A percentile compares a stretch with the other conserved stretches of the same genome.
phyloP scores from a whole-genome alignment of 2,113 vertebrate species.

The Tachysurus vachellii region DNA sequence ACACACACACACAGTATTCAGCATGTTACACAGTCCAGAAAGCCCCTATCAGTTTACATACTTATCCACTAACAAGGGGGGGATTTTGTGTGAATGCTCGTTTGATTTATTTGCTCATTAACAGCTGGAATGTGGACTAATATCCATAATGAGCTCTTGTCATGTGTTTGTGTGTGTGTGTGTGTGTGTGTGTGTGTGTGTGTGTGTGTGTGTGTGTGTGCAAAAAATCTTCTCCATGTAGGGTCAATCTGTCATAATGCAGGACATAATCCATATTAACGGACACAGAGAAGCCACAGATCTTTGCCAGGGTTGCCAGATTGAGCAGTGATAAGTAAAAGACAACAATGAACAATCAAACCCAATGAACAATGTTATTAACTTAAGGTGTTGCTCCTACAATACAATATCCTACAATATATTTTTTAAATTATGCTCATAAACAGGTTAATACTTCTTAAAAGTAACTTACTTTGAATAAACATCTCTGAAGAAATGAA shows the following conservation, averaged over 20 bases:
- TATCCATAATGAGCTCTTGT: neutral
- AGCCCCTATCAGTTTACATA: slow-evolving; percentile 19
- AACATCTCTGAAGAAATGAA: no score
- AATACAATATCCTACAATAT: no score
- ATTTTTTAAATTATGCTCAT: no score
- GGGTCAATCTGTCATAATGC: neutral
- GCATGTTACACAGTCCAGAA: slow-evolving; percentile 24
- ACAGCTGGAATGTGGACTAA: slow-evolving; percentile 13
- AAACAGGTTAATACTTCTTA: no score
- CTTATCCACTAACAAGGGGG: neutral
- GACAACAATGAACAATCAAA: no score
- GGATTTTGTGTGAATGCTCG: slow-evolving; percentile 17
- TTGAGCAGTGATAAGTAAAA: neutral
- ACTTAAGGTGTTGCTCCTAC: no score
- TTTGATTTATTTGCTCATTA: slow-evolving; percentile 40
- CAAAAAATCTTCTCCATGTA: neutral
- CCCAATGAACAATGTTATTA: no score
- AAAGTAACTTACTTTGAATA: no score
- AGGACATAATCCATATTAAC: slow-evolving; percentile 1
- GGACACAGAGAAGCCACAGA: neutral
- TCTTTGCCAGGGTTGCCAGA: neutral
- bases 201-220: neutral
- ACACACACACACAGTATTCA: neutral
- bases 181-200: neutral
- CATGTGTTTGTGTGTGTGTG: slow-evolving; percentile 2